Evolutionary conservation across 2,797 vertebrate genomes (phyloP), one percentile per base, ranked within the genome.

Genomic region (Choloepus didactylus): DNA sequence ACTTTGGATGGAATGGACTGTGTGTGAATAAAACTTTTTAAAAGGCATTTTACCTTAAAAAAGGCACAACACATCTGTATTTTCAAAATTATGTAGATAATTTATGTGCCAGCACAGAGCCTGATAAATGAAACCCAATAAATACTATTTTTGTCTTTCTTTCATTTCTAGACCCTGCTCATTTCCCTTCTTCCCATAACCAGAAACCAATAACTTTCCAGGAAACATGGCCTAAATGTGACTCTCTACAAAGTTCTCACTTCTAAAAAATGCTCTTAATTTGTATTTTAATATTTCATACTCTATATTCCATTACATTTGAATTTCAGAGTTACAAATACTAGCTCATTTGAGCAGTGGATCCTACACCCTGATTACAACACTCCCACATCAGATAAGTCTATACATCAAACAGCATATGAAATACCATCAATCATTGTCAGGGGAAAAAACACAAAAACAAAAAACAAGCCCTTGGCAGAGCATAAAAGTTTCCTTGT

Each of bases 391-490:
- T 84, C 35, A 76, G 29, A 81, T 60, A 91, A 90, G 21, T 69
- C 27, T 69, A 4, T 51, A 90, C 73, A 69, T 89, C 14, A 88
- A 89, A 87, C n/a, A 85, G 5, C 11, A 82, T 25, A 81, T 72
- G 84, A 83, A 89, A 54, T 31, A 35, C 3, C 16, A 94, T 51
- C 46, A 75, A 67, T 75, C 88, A 70, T 54, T 86, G 91, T 67
- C 5, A 73, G 91, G 67, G 38, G 91, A 54, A 77, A 66, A 64
- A 62, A 62, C 35, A 35, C 35, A 87, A 10, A 73, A n/a, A 31
- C 46, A 21, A 15, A 62, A 44, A 46, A n/a, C 67, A 87, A 70
- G 16, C 9, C 14, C 38, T 9, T 44, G 38, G 16, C 19, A 19
- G 29, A 46, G 64, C 18, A 92, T 44, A 59, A 86, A 90, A 59